Percentiles rank a stretch among this genome's conserved stretches.
These are phyloP conservation scores for Oreochromis tanganicae DNA, from an alignment of 2,113 vertebrate genomes.

Conservation along the genomic window DNA sequence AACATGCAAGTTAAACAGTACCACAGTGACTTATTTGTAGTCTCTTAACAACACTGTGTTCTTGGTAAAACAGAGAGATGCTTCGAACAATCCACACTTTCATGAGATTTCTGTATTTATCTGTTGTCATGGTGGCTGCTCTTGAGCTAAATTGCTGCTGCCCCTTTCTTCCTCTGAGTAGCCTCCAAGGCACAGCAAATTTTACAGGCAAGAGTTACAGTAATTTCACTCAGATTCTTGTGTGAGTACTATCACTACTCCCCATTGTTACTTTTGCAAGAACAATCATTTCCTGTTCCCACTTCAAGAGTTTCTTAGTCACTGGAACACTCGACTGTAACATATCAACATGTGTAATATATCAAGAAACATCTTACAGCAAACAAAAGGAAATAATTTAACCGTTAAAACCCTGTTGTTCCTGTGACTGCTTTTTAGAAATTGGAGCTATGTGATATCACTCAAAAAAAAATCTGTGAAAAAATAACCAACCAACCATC, in stretches of 20 bases:
- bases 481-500: neutral
- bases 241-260: neutral
- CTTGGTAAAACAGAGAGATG: neutral
- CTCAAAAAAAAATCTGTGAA: neutral
- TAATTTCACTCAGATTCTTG: conserved; percentile 22
- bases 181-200: conserved; percentile 15
- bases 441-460: neutral
- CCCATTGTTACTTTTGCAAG: neutral
- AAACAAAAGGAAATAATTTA: neutral
- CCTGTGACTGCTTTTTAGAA: neutral
- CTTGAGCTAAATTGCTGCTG: conserved; percentile 35
- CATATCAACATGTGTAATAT: neutral
- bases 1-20: neutral
- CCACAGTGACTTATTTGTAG: neutral
- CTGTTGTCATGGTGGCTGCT: conserved; percentile 37
- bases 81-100: neutral
- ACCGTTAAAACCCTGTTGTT: neutral
- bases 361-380: neutral
- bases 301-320: neutral
- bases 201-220: neutral
- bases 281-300: neutral
- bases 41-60: neutral
- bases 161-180: conserved; percentile 5
- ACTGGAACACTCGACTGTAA: neutral
- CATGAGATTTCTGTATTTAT: conserved; percentile 25